A percentile compares a stretch with the other conserved stretches of the same genome.
phyloP scores from a whole-genome alignment of 2,797 vertebrate genomes.

The Protonibea diacanthus region DNA sequence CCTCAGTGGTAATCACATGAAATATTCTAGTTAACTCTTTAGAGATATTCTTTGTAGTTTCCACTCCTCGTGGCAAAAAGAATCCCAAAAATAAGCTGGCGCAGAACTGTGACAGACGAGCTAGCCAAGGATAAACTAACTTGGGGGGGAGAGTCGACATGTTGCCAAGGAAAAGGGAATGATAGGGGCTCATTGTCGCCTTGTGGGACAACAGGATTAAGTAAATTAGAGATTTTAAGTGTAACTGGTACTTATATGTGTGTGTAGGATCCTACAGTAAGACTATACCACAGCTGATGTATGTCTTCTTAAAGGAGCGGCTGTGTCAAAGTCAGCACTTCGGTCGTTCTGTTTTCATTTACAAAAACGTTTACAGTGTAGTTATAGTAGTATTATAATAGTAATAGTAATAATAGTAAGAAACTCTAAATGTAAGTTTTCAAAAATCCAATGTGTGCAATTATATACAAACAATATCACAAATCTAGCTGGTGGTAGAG shows the following conservation, averaged over 20 bases:
- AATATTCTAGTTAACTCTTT: background rate
- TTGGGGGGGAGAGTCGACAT: background rate
- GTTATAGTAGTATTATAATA: no score
- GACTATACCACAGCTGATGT: background rate
- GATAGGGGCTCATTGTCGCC: background rate
- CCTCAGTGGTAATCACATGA: background rate
- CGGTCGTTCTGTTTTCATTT: no score
- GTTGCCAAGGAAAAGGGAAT: conserved; percentile 3
- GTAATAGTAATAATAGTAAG: no score
- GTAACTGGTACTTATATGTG: conserved; percentile 8
- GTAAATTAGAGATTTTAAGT: conserved; percentile 15
- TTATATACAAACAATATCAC: no score
- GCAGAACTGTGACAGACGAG: background rate
- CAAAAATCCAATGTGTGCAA: no score
- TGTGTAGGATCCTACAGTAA: no score
- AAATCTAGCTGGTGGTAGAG: no score
- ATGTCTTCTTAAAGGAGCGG: no score
- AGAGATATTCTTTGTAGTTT: background rate
- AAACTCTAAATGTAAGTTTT: no score
- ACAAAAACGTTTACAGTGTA: no score
- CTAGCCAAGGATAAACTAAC: background rate
- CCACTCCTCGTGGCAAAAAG: background rate
- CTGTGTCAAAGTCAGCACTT: no score
- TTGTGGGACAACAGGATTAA: background rate
- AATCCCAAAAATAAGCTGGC: background rate